Percentiles rank a stretch among this genome's conserved stretches.
Evolutionary conservation across 2,113 vertebrate species (phyloP).

Genomic region (Chinchilla lanigera): DNA sequence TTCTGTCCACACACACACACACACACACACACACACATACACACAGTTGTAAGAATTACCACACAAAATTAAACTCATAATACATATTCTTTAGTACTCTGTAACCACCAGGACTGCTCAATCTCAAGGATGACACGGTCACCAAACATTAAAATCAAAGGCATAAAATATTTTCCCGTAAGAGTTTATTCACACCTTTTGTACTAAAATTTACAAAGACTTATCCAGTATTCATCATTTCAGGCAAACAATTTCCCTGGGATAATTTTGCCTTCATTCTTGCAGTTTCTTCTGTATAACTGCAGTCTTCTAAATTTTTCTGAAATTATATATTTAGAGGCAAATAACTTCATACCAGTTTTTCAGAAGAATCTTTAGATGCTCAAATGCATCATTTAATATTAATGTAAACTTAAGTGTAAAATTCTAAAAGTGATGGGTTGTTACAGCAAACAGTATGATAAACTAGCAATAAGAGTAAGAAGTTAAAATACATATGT

Average conservation of each 20-base stretch:
- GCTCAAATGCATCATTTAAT: neutral
- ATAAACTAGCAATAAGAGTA: neutral
- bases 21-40: constrained; percentile 66
- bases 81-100: neutral
- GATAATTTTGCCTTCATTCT: neutral
- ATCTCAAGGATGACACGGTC: neutral
- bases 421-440: neutral
- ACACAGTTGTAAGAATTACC: constrained; percentile 9
- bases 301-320: neutral
- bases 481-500: neutral
- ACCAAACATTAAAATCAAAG: neutral
- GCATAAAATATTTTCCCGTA: neutral
- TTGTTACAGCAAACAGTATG: neutral
- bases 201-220: neutral
- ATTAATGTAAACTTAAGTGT: neutral
- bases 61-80: neutral
- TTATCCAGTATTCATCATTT: neutral
- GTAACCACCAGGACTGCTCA: neutral
- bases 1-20: constrained; percentile 78
- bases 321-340: neutral
- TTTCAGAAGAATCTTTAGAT: neutral
- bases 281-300: neutral
- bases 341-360: neutral
- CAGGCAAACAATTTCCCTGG: neutral
- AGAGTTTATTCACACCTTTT: neutral